Conservation (phyloP, 1,140 invertebrate genomes). For the Chrysoperla carnea region DNA sequence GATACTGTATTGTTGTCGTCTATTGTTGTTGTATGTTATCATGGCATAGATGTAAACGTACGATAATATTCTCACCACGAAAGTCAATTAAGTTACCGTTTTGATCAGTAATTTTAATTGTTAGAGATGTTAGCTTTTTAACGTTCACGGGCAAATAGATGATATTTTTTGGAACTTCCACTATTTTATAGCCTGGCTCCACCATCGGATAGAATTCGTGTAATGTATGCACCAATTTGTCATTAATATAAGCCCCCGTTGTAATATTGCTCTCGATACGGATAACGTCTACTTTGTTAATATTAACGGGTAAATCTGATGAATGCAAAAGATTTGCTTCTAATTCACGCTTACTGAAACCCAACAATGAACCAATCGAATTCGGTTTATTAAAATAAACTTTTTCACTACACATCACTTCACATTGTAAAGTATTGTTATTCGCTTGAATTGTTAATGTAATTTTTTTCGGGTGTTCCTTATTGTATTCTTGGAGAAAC, state of each 20-base stretch:
- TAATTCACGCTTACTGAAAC: constrained; percentile 2
- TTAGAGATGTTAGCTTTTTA: constrained; percentile 8
- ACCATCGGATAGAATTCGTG: constrained; percentile 14
- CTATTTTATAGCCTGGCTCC: constrained; percentile 13
- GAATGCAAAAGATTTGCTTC: no score
- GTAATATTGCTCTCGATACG: constrained; percentile 4
- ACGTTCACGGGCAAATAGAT: constrained; percentile 18
- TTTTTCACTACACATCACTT: constrained; percentile 4
- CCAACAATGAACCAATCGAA: constrained; percentile 7
- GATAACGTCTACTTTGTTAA: no score
- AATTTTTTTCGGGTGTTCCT: no score
- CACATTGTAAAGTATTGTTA: constrained; percentile 8
- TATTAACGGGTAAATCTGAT: no score
- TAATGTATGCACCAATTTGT: constrained; percentile 10
- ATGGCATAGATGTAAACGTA: no score
- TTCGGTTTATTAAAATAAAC: constrained; percentile 8
- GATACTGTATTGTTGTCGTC: no score
- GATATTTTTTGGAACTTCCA: constrained; percentile 10
- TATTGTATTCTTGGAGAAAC: no score
- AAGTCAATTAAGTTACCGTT: no score
- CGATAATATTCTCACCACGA: constrained; percentile 7
- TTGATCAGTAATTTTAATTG: constrained; percentile 11
- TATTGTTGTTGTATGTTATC: no score
- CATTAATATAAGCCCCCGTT: constrained; percentile 14
- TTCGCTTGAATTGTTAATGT: constrained; percentile 3